These are phyloP conservation scores for Drosophila percnosoma DNA, from an alignment of 2,888 invertebrate species.

Conservation along the genomic window DNA sequence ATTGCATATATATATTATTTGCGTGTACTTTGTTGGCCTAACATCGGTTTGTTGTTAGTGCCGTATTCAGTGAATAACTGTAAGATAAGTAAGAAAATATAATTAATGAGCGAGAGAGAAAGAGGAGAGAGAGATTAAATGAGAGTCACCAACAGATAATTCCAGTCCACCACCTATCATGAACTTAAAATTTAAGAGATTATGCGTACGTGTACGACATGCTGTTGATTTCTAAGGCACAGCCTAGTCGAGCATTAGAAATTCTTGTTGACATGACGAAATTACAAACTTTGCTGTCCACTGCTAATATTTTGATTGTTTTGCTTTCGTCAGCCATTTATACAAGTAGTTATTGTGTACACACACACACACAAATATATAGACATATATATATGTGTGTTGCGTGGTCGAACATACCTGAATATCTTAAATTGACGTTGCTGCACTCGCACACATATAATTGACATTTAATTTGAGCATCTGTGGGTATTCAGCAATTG, in stretches of 20 bases:
- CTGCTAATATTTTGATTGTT: slow-evolving; percentile 33
- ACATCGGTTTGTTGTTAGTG: slow-evolving; percentile 45
- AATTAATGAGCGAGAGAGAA: slow-evolving; percentile 13
- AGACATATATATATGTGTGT: neutral
- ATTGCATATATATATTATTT: slow-evolving; percentile 24
- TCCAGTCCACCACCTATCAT: slow-evolving; percentile 42
- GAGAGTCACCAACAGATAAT: slow-evolving; percentile 44
- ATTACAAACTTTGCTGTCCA: neutral
- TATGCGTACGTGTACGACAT: slow-evolving; percentile 74
- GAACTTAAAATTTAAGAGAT: slow-evolving; percentile 59
- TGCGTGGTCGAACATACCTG: slow-evolving; percentile 35
- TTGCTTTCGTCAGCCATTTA: slow-evolving; percentile 32
- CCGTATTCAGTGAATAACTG: slow-evolving; percentile 51
- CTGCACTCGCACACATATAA: slow-evolving; percentile 33
- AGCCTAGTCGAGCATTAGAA: slow-evolving; percentile 24
- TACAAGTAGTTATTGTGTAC: slow-evolving; percentile 15
- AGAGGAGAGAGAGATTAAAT: slow-evolving; percentile 36
- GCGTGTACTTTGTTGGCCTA: slow-evolving; percentile 21
- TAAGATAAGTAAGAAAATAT: slow-evolving; percentile 25
- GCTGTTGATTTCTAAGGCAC: slow-evolving; percentile 45
- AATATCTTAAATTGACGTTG: slow-evolving; percentile 18
- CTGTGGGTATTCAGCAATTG: slow-evolving; percentile 20
- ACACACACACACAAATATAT: slow-evolving; percentile 3
- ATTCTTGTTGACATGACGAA: neutral
- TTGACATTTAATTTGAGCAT: slow-evolving; percentile 42